Conservation (phyloP, 2,888 invertebrate genomes). For the Dolomedes plantarius region DNA sequence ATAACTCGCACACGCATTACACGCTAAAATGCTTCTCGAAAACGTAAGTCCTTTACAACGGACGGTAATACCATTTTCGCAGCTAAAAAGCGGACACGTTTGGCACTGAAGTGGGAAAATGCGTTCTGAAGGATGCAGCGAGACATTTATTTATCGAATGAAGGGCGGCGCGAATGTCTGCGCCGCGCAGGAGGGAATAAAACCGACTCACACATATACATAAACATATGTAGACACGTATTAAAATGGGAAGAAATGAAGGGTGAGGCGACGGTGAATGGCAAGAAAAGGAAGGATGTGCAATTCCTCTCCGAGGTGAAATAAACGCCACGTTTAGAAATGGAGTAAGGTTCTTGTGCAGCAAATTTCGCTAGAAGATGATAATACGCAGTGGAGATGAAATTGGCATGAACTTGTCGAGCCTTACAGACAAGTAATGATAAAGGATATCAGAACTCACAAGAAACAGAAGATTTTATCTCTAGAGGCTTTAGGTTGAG, state of each 20-base stretch:
- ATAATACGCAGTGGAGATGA: too few relatives aligned
- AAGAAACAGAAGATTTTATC: too few relatives aligned
- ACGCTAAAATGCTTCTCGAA: constrained; percentile 1
- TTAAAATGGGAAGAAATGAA: constrained; percentile 9
- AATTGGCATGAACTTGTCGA: background rate
- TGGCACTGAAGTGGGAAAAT: background rate
- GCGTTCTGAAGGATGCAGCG: background rate
- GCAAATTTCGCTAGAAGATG: too few relatives aligned
- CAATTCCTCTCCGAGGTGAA: background rate
- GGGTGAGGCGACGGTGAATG: background rate
- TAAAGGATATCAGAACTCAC: too few relatives aligned
- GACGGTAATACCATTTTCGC: background rate
- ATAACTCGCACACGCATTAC: background rate
- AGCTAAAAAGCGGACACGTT: constrained; percentile 14
- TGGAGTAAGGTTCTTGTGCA: too few relatives aligned
- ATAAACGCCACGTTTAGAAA: background rate
- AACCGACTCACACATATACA: background rate
- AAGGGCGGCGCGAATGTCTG: background rate
- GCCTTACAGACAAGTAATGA: too few relatives aligned
- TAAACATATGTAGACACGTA: background rate
- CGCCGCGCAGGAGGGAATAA: background rate
- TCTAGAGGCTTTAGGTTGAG: too few relatives aligned
- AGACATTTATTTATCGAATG: constrained; percentile 8
- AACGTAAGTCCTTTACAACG: background rate
- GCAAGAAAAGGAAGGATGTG: background rate